phyloP scores from a whole-genome alignment of 2,797 vertebrate genomes.

The Salmo trutta region DNA sequence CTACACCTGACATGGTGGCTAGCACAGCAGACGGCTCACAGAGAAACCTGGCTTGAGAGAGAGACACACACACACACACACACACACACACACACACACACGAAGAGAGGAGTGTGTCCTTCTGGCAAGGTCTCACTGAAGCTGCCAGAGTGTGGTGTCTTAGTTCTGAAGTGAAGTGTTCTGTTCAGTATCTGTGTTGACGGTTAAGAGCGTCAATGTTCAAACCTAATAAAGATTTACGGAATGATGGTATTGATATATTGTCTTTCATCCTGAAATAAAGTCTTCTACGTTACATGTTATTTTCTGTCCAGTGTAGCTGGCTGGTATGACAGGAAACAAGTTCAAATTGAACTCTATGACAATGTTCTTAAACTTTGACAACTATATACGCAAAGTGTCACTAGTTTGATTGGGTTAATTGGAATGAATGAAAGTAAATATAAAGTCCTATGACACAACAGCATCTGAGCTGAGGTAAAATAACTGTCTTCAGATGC shows the following conservation, averaged over 20 bases:
- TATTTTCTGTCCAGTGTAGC: too few species aligned
- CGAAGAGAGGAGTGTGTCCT: background rate
- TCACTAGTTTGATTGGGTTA: background rate
- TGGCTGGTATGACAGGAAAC: too few species aligned
- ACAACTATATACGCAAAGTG: background rate
- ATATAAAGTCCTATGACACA: background rate
- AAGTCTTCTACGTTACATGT: background rate
- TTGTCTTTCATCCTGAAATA: background rate
- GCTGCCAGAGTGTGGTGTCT: background rate
- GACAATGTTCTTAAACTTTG: background rate
- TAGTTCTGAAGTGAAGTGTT: background rate
- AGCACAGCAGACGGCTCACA: background rate
- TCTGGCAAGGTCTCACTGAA: background rate
- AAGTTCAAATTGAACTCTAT: too few species aligned
- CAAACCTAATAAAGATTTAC: background rate
- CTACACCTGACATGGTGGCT: background rate
- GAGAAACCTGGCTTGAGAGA: background rate
- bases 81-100: background rate
- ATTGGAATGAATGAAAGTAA: background rate
- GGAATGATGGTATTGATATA: background rate
- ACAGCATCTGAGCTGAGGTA: background rate
- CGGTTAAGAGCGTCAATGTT: background rate
- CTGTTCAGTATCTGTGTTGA: background rate
- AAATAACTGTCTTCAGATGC: too few species aligned
- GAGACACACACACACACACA: background rate